These are phyloP conservation scores for Eucera pruinosa DNA, from an alignment of 2,888 invertebrate genomes.

Conservation along the genomic window DNA sequence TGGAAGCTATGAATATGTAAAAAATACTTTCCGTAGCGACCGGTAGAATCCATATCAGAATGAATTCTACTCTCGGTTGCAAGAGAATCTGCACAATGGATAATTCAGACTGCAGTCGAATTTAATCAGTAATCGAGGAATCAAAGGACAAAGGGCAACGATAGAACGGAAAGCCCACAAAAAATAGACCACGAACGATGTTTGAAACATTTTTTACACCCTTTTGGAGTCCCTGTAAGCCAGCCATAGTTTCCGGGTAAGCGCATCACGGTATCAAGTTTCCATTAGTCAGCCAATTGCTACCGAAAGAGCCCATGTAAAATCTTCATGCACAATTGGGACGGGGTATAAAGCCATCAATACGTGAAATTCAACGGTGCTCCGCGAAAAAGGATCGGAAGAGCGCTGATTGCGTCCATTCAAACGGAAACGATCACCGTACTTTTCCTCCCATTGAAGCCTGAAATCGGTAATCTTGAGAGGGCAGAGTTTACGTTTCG, in stretches of 20 bases:
- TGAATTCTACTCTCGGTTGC: neutral
- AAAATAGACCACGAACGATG: conserved; percentile 1
- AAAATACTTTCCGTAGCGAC: no score
- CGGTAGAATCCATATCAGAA: neutral
- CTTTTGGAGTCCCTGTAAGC: neutral
- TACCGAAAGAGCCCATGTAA: conserved; percentile 1
- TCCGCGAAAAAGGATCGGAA: conserved; percentile 3
- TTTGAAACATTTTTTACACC: conserved; percentile 23
- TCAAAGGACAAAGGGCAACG: neutral
- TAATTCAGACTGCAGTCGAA: neutral
- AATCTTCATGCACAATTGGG: conserved; percentile 19
- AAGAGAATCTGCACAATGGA: neutral
- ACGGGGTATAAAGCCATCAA: conserved; percentile 22
- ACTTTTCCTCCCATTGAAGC: conserved; percentile 12
- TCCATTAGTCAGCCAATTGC: conserved; percentile 35
- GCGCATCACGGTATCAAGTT: conserved; percentile 18
- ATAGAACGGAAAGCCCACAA: neutral
- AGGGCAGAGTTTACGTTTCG: conserved; percentile 15
- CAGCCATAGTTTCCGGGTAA: neutral
- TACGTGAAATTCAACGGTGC: conserved; percentile 33
- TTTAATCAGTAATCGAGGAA: neutral
- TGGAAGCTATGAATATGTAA: no score
- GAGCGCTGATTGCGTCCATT: conserved; percentile 42
- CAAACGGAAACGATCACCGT: conserved; percentile 37
- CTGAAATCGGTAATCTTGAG: conserved; percentile 26